Percentiles rank a stretch among this genome's conserved stretches.
Evolutionary conservation across 2,888 invertebrate species (phyloP).

Genomic region (Carcina quercana): DNA sequence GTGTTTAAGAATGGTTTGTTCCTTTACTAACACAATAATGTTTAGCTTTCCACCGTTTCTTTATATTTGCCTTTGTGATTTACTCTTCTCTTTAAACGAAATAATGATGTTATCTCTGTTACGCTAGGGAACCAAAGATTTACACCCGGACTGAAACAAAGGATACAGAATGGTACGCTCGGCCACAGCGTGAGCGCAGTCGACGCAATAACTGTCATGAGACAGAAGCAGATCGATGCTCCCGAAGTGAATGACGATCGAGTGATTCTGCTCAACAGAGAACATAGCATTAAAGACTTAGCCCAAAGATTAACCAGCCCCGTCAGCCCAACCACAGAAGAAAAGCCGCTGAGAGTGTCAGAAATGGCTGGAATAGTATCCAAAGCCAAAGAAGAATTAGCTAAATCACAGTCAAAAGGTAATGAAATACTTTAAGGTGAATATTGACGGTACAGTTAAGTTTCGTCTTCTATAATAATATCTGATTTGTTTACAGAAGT

Average conservation of each 20-base stretch:
- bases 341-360: constrained; percentile 79
- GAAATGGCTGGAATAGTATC: constrained; percentile 93
- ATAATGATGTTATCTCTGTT: constrained; percentile 8
- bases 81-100: neutral
- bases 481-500: constrained; percentile 67
- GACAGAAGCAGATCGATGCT: constrained; percentile 74
- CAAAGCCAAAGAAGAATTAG: constrained; percentile 94
- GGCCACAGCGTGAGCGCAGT: constrained; percentile 67
- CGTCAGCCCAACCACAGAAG: constrained; percentile 70
- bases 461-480: neutral
- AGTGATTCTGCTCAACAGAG: constrained; percentile 82
- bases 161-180: constrained; percentile 74
- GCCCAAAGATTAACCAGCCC: constrained; percentile 89
- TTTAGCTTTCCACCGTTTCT: constrained; percentile 18
- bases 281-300: constrained; percentile 91
- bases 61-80: constrained; percentile 6
- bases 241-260: constrained; percentile 75
- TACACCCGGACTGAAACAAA: constrained; percentile 73
- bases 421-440: constrained; percentile 15
- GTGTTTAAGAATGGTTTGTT: constrained; percentile 65
- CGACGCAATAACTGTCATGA: constrained; percentile 49
- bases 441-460: neutral
- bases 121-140: constrained; percentile 75
- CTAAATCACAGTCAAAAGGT: constrained; percentile 89
- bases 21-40: constrained; percentile 53